These are phyloP conservation scores for Clarias pachynema DNA, from an alignment of 2,797 vertebrate genomes.

Conservation along the genomic window DNA sequence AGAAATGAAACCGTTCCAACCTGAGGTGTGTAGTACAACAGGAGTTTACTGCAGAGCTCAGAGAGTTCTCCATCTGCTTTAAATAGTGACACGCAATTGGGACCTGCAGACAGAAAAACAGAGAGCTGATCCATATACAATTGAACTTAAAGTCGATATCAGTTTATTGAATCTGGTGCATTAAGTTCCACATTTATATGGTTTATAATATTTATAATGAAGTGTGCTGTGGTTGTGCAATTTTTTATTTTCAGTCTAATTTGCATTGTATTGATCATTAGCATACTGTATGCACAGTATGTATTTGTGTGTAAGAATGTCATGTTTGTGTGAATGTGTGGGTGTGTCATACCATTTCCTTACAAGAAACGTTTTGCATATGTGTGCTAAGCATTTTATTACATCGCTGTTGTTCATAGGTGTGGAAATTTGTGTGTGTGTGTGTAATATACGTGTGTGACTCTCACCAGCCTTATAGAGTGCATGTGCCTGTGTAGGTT, in stretches of 20 bases:
- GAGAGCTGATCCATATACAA: background rate
- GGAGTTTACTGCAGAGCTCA: constrained; percentile 85
- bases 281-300: background rate
- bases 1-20: constrained; percentile 65
- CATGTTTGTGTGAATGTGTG: background rate
- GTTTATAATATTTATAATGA: background rate
- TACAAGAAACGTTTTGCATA: background rate
- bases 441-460: background rate
- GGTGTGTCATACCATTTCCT: background rate
- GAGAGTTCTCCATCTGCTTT: constrained; percentile 85
- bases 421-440: background rate
- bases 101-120: constrained; percentile 73
- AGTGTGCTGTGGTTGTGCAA: background rate
- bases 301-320: background rate
- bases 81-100: constrained; percentile 87
- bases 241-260: background rate
- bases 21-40: constrained; percentile 98
- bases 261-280: background rate
- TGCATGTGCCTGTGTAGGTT: constrained; percentile 74
- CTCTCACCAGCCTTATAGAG: constrained; percentile 79
- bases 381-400: background rate
- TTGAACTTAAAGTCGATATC: background rate
- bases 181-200: background rate
- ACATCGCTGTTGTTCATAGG: background rate
- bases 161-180: background rate